These are phyloP conservation scores for Drosophila yooni DNA, from an alignment of 2,888 invertebrate genomes.

Conservation along the genomic window DNA sequence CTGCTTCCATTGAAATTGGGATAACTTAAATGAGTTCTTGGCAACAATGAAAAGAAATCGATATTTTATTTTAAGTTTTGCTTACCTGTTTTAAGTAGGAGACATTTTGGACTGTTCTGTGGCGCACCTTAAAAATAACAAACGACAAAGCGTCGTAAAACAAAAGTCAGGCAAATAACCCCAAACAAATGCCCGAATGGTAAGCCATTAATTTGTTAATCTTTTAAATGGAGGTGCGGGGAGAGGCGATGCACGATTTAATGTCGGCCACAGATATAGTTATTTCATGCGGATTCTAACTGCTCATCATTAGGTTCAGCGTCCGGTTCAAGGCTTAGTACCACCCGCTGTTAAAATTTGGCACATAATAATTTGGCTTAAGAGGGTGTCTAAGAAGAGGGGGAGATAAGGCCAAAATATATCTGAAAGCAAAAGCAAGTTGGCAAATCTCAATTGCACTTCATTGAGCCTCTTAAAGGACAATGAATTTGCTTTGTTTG, in stretches of 20 bases:
- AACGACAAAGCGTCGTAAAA: constrained; percentile 35
- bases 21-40: constrained; percentile 9
- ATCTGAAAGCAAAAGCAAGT: not conserved
- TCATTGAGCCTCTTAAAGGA: not conserved
- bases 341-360: constrained; percentile 29
- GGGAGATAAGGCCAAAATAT: not conserved
- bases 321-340: constrained; percentile 34
- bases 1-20: not conserved
- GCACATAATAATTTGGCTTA: constrained; percentile 3
- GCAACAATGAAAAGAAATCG: not conserved
- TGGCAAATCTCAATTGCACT: constrained; percentile 9
- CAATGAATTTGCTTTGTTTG: constrained; percentile 1
- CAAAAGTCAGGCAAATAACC: constrained; percentile 32
- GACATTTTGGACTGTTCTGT: constrained; percentile 6
- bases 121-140: constrained; percentile 42
- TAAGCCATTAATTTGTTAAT: constrained; percentile 48
- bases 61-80: not conserved
- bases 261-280: constrained; percentile 5
- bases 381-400: too few species aligned
- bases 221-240: constrained; percentile 19
- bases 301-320: constrained; percentile 31
- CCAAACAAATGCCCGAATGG: not conserved
- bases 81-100: constrained; percentile 17
- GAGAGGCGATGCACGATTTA: not conserved
- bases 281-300: constrained; percentile 16